Base-by-base conservation (phyloP, 2,888 invertebrate species). In the Scaptomyza flava region DNA sequence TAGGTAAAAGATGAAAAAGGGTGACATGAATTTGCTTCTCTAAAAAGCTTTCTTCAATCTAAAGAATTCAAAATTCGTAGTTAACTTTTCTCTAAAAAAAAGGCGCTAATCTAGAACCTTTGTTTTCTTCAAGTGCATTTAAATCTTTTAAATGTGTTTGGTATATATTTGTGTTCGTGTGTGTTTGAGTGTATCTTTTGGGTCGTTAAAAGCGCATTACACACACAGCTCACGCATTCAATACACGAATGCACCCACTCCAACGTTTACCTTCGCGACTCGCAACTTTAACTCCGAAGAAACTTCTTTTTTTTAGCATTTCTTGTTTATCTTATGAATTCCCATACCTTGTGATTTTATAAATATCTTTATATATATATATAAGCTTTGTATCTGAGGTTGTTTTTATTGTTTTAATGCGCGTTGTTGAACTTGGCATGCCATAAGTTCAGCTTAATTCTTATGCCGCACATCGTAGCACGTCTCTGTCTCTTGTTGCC, bases 161-260 rank as follows among this genome's bases (percentile, higher is more conserved):
- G 46, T 57, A 54, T 36, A 38, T 34, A 9, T 12, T 62, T 31
- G 53, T 23, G 23, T 23, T 23, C 4, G 23, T 23, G 61, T 57
- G 42, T 34, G 2, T n/a, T n/a, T 36, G 12, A n/a, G 11, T 14
- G n/a, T 41, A 1, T 38, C 50, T 64, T 68, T 59, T 62, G 78
- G 58, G 70, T 76, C 70, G 80, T 65, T 72, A 68, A 81, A 73
- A 73, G 79, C 77, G 70, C 63, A 77, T 85, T 85, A 80, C 71
- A 77, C 41, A 80, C 67, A 67, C 86, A 78, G 77, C 78, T 73
- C 78, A 80, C 78, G 83, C 76, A 76, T 50, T 17, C 17, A 17
- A 34, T 65, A 63, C 75, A 42, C 56, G 54, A 67, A 72, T 82
- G 80, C 80, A 81, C 85, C 81, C 82, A 80, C 82, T 77, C 77